Percentiles rank a stretch among this genome's conserved stretches.
phyloP scores from a whole-genome alignment of 2,113 vertebrate species.

The Eonycteris spelaea region DNA sequence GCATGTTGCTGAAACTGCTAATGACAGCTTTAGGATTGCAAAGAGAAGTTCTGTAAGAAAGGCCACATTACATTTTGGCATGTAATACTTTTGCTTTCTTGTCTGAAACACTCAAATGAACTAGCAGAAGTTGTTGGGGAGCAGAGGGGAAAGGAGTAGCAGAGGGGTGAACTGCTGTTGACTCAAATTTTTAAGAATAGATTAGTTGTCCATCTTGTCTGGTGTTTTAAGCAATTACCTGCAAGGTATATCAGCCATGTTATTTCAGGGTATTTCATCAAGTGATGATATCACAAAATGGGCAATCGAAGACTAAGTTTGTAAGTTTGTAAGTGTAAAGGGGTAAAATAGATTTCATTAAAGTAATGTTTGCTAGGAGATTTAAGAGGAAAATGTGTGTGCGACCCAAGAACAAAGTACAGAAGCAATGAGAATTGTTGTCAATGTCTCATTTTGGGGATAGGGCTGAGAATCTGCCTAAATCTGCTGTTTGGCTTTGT shows the following conservation, averaged over 20 bases:
- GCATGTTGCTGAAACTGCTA: not conserved
- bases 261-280: slow-evolving; percentile 9
- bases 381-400: not conserved
- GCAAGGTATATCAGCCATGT: not conserved
- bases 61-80: not conserved
- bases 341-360: not conserved
- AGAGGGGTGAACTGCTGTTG: not conserved
- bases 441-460: not conserved
- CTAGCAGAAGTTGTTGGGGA: not conserved
- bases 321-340: not conserved
- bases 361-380: not conserved
- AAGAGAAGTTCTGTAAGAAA: not conserved
- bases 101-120: not conserved
- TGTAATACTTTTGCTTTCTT: not conserved
- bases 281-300: slow-evolving; percentile 37
- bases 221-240: not conserved
- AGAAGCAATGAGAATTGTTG: not conserved
- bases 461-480: not conserved
- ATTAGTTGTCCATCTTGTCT: not conserved
- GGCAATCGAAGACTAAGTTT: not conserved
- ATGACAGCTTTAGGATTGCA: not conserved
- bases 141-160: not conserved
- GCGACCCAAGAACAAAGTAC: not conserved
- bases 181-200: slow-evolving; percentile 26
- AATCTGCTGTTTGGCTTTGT: not conserved